Percentiles rank a stretch among this genome's conserved stretches.
Evolutionary conservation across 2,113 vertebrate species (phyloP).

Genomic region (Eudyptes chrysolophus): DNA sequence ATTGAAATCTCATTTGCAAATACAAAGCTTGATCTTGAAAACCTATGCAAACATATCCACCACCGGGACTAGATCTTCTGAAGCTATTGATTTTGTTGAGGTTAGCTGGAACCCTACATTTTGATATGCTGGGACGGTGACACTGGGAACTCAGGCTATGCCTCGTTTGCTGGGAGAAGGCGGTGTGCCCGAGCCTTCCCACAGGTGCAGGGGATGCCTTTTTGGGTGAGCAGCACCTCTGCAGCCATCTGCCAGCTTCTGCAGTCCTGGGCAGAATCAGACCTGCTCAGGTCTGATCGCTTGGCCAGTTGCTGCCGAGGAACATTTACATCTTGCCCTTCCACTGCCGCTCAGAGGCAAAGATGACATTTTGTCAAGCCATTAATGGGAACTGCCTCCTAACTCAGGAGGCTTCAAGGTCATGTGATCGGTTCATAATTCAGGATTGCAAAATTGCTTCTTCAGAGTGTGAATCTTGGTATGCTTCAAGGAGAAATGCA

Average conservation of each 20-base stretch:
- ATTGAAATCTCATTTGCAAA: not conserved
- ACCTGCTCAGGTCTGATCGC: not conserved
- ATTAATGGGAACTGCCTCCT: not conserved
- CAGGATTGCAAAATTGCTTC: constrained; percentile 4
- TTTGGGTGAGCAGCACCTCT: not conserved
- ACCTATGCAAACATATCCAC: not conserved
- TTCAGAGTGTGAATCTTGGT: not conserved
- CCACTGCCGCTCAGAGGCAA: not conserved
- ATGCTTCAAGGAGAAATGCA: constrained; percentile 23
- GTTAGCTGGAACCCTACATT: not conserved
- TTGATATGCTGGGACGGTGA: not conserved
- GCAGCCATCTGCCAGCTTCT: not conserved
- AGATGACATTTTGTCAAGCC: not conserved
- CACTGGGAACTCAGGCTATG: not conserved
- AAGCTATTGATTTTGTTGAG: not conserved
- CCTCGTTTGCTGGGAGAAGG: not conserved
- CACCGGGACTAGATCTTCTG: rapidly evolving
- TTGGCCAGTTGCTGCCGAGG: not conserved
- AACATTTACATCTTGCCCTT: not conserved
- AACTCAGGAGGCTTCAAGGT: not conserved
- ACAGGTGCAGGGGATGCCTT: not conserved
- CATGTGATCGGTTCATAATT: not conserved
- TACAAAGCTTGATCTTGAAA: not conserved
- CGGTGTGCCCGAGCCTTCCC: rapidly evolving
- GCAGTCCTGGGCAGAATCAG: not conserved